These are phyloP conservation scores for Hetaerina americana DNA, from an alignment of 1,140 invertebrate genomes.

Conservation along the genomic window DNA sequence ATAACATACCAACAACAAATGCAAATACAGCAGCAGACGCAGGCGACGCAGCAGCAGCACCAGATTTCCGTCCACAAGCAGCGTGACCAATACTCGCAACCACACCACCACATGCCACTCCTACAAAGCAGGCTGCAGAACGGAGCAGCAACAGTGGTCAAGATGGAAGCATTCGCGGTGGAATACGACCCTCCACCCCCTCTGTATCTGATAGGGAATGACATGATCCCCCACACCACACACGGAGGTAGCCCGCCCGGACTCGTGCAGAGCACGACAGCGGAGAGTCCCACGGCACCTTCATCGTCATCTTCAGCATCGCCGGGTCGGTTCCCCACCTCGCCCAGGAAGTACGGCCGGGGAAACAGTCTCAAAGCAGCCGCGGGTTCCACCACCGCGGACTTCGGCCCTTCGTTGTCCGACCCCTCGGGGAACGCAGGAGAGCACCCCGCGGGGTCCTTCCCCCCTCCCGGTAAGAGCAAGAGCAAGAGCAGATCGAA, in stretches of 20 bases:
- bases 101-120: slow-evolving; percentile 60
- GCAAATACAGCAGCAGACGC: slow-evolving; percentile 11
- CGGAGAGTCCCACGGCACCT: background rate
- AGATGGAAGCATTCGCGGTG: background rate
- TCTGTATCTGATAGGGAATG: slow-evolving; percentile 12
- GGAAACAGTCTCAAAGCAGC: slow-evolving; percentile 3
- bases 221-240: slow-evolving; percentile 18
- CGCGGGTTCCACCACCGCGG: background rate
- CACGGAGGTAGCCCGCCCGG: slow-evolving; percentile 12
- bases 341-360: background rate
- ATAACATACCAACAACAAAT: slow-evolving; percentile 18
- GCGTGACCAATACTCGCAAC: background rate
- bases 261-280: background rate
- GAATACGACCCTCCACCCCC: slow-evolving; percentile 29
- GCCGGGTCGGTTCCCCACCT: background rate
- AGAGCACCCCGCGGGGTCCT: background rate
- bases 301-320: background rate
- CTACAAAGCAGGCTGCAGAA: slow-evolving; percentile 38
- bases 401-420: slow-evolving; percentile 3
- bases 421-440: background rate
- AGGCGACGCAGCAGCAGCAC: slow-evolving; percentile 1
- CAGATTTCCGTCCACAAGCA: background rate
- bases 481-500: slow-evolving; percentile 4
- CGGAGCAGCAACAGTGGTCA: slow-evolving; percentile 15
- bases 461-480: slow-evolving; percentile 13